Evolutionary conservation across 2,797 vertebrate species (phyloP).

Genomic region (Lacerta agilis): DNA sequence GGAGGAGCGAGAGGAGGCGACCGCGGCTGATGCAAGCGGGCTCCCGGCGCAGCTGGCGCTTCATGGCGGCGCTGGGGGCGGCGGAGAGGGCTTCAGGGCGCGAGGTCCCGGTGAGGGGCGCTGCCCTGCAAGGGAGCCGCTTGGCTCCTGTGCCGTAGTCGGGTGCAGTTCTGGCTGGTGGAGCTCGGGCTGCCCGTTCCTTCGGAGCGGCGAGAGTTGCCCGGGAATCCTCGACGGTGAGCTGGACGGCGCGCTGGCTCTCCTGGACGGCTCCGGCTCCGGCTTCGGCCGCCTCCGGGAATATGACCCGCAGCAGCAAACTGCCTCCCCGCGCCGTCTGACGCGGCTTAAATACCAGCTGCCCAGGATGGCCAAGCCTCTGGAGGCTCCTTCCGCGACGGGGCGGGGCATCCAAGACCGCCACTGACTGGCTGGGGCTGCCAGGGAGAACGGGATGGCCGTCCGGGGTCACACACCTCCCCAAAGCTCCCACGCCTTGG

Average conservation of each 20-base stretch:
- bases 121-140: not conserved
- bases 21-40: not conserved
- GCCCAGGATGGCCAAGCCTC: not conserved
- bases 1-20: not conserved
- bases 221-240: no score
- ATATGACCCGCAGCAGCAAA: no score
- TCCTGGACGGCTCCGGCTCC: no score
- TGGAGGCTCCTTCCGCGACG: not conserved
- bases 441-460: not conserved
- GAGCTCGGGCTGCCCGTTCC: no score
- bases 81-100: not conserved
- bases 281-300: no score
- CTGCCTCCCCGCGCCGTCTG: not conserved
- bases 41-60: not conserved
- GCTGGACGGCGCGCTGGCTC: no score
- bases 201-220: no score
- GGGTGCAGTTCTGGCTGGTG: no score
- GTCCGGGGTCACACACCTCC: not conserved
- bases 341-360: not conserved
- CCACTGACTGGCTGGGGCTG: not conserved
- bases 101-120: not conserved
- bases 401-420: not conserved
- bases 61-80: constrained; percentile 44
- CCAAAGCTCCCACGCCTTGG: no score
- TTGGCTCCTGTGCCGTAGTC: not conserved